Conservation (phyloP, 2,888 invertebrate genomes). For the Diarsia rubi region DNA sequence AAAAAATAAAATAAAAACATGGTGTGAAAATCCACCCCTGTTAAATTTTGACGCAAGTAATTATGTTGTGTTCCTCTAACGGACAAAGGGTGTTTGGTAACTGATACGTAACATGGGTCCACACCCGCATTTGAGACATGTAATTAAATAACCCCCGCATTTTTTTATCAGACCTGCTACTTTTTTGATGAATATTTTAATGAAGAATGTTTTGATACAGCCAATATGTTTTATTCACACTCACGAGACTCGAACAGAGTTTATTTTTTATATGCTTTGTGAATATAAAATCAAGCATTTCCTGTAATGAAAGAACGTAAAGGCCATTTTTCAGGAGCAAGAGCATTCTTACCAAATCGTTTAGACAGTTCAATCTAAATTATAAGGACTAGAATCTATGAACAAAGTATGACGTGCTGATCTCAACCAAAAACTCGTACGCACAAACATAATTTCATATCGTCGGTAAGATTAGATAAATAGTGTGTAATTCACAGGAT, state of each 20-base stretch:
- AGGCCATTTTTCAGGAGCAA: conserved; percentile 8
- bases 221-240: conserved; percentile 32
- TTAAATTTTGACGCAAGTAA: conserved; percentile 47
- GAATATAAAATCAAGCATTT: conserved; percentile 29
- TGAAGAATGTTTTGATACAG: conserved; percentile 27
- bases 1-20: conserved; percentile 4
- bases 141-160: conserved; percentile 50
- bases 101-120: conserved; percentile 71
- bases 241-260: conserved; percentile 7
- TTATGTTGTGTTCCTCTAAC: conserved; percentile 45
- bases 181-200: conserved; percentile 37
- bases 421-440: conserved; percentile 18
- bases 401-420: not conserved
- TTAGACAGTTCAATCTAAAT: conserved; percentile 6
- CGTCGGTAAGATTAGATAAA: conserved; percentile 20
- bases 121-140: conserved; percentile 55
- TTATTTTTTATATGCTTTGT: conserved; percentile 28
- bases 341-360: not conserved
- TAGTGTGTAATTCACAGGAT: conserved; percentile 48
- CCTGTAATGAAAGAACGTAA: conserved; percentile 29
- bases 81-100: conserved; percentile 64
- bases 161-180: conserved; percentile 41
- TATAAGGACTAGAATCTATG: not conserved
- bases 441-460: conserved; percentile 24
- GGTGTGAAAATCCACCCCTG: conserved; percentile 24